Evolutionary conservation across 2,113 vertebrate species (phyloP).

Genomic region (Pangasianodon gigas): DNA sequence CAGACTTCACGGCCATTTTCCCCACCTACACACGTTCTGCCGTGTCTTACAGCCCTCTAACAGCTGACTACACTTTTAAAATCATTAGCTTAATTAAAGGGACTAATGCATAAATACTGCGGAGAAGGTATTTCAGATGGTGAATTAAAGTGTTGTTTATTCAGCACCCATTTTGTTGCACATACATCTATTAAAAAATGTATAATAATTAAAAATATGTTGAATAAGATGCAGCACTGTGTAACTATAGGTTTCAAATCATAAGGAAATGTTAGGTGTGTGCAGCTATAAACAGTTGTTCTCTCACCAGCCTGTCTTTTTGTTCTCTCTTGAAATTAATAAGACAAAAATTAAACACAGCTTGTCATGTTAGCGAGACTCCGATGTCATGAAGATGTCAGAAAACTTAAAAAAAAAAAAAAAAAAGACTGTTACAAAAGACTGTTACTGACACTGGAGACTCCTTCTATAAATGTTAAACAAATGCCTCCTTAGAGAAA

Average conservation of each 20-base stretch:
- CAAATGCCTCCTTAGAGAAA: neutral
- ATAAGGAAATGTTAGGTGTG: neutral
- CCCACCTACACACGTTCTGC: neutral
- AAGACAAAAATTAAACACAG: no score
- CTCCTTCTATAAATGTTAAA: neutral
- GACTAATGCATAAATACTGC: neutral
- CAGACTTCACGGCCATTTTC: neutral
- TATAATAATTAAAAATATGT: neutral
- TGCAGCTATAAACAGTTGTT: neutral
- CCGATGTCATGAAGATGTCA: no score
- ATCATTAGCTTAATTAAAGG: neutral
- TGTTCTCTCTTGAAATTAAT: no score
- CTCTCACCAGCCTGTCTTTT: no score
- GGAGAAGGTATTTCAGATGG: neutral
- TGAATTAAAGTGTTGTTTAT: neutral
- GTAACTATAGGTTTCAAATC: neutral
- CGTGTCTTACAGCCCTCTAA: no score
- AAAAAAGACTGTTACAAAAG: no score
- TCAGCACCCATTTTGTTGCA: neutral
- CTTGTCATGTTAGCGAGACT: neutral
- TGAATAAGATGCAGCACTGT: neutral
- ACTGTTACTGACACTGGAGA: neutral
- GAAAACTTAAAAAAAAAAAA: no score
- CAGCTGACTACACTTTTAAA: neutral
- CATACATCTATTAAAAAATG: neutral